phyloP scores from a whole-genome alignment of 2,113 vertebrate genomes.

The Agelaius phoeniceus region DNA sequence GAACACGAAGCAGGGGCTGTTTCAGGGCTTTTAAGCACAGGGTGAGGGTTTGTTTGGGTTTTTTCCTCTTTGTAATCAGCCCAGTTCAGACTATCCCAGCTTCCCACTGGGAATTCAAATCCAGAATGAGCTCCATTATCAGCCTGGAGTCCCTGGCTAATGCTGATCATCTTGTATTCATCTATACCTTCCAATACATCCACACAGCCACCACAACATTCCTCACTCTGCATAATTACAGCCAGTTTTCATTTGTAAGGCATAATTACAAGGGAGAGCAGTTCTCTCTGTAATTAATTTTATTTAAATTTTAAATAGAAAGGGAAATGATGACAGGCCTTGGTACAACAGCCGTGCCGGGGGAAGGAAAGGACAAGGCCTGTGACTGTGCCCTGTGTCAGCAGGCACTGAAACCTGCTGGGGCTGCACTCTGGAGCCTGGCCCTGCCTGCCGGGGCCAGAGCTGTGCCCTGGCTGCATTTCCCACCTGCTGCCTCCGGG shows the following conservation, averaged over 20 bases:
- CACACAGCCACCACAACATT: neutral
- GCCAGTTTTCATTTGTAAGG: neutral
- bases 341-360: neutral
- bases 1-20: neutral
- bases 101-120: neutral
- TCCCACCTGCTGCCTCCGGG: neutral
- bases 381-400: fast-evolving
- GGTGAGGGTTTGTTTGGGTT: neutral
- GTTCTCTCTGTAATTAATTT: neutral
- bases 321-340: neutral
- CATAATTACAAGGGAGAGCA: neutral
- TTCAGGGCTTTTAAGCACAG: neutral
- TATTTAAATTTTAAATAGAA: neutral
- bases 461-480: fast-evolving
- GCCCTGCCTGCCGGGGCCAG: neutral
- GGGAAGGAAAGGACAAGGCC: neutral
- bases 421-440: fast-evolving
- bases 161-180: neutral
- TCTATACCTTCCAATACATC: fast-evolving
- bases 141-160: neutral
- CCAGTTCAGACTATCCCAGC: neutral
- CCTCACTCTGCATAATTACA: neutral
- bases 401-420: neutral
- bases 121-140: neutral
- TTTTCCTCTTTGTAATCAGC: neutral